Conservation (phyloP, 2,888 invertebrate species). For the Agonum fuliginosum region DNA sequence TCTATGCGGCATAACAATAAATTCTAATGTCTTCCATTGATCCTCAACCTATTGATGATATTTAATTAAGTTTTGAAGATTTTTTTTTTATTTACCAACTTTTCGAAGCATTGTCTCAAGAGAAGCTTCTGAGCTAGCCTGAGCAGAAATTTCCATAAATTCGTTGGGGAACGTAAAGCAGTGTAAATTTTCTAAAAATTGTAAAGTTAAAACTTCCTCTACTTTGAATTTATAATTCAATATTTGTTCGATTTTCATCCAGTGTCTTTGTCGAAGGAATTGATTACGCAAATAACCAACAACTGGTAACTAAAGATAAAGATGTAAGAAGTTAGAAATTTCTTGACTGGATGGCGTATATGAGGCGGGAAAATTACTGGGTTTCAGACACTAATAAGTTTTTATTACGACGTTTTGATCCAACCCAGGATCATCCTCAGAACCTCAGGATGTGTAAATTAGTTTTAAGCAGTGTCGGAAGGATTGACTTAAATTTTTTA, state of each 20-base stretch:
- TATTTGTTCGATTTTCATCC: slow-evolving; percentile 86
- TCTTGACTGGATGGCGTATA: no score
- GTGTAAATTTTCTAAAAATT: slow-evolving; percentile 81
- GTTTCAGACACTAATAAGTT: no score
- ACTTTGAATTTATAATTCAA: slow-evolving; percentile 83
- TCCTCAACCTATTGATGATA: slow-evolving; percentile 85
- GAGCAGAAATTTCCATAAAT: slow-evolving; percentile 89
- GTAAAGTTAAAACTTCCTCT: slow-evolving; percentile 81
- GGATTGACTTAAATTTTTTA: no score
- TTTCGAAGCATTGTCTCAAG: slow-evolving; percentile 87
- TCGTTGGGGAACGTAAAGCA: slow-evolving; percentile 84
- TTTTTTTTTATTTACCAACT: no score
- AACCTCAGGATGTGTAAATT: no score
- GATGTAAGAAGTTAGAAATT: background rate
- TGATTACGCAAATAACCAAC: slow-evolving; percentile 89
- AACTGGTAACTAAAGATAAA: slow-evolving; percentile 78
- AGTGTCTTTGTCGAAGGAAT: slow-evolving; percentile 85
- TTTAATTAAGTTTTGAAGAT: no score
- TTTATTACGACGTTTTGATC: no score
- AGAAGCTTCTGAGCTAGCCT: slow-evolving; percentile 91
- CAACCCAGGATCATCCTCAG: no score
- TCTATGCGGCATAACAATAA: slow-evolving; percentile 85
- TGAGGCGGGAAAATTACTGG: no score
- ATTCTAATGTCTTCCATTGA: slow-evolving; percentile 87
- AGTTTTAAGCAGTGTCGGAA: no score